These are phyloP conservation scores for Loxodonta africana DNA, from an alignment of 2,113 vertebrate species.

Conservation along the genomic window DNA sequence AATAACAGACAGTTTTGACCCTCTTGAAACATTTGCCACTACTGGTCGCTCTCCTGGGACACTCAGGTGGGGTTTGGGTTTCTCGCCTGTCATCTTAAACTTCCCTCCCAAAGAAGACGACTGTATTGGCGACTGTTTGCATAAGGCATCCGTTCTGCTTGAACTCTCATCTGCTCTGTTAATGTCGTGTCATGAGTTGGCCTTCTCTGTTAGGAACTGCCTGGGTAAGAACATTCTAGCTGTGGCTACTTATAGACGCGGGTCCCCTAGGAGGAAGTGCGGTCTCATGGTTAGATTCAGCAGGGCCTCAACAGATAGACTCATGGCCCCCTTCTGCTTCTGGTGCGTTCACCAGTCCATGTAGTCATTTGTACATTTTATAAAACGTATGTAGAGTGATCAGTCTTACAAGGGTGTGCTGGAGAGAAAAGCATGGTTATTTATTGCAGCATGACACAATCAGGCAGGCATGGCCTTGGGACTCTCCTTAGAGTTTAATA, in stretches of 20 bases:
- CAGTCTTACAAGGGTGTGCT: background rate
- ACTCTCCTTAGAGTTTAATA: background rate
- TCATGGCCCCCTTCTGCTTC: background rate
- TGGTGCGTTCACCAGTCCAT: background rate
- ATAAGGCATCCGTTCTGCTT: background rate
- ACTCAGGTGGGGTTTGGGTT: background rate
- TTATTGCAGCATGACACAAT: background rate
- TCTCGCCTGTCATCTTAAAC: conserved; percentile 9
- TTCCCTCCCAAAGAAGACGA: background rate
- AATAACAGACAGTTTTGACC: conserved; percentile 54
- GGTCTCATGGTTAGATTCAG: too few species aligned
- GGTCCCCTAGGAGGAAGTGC: background rate
- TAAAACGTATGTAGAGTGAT: too few species aligned
- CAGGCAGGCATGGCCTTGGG: background rate
- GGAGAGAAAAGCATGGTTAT: background rate
- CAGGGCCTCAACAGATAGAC: background rate
- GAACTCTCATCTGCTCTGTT: background rate
- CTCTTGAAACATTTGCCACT: conserved; percentile 54
- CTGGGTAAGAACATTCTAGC: background rate
- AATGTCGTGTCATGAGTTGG: background rate
- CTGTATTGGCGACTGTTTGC: background rate
- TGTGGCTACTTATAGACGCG: background rate
- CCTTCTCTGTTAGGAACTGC: background rate
- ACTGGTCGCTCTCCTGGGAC: background rate
- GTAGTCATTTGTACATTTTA: background rate